phyloP scores from a whole-genome alignment of 2,888 invertebrate genomes.

The Tipula unca region DNA sequence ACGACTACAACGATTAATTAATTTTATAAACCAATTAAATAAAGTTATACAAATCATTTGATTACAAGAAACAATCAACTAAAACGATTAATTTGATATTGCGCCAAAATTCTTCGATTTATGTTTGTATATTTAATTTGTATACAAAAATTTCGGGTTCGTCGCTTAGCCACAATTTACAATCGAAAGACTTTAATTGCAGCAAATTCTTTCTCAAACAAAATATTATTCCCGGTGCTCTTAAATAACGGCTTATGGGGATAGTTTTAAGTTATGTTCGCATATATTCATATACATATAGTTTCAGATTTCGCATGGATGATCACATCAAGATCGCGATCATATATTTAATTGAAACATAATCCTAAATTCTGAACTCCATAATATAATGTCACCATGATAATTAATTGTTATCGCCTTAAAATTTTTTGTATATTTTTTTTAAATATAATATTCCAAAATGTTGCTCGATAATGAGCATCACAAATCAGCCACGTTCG shows the following conservation, averaged over 20 bases:
- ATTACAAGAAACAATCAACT: no score
- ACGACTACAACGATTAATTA: no score
- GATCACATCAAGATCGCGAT: neutral
- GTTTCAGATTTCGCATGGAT: neutral
- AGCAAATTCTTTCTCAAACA: neutral
- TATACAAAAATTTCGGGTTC: neutral
- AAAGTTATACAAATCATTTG: no score
- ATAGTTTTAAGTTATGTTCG: neutral
- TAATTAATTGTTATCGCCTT: conserved; percentile 8
- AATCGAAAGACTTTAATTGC: neutral
- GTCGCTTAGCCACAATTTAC: neutral
- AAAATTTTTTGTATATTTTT: neutral
- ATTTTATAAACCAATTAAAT: no score
- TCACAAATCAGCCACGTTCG: neutral
- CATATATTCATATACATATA: neutral
- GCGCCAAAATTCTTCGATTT: no score
- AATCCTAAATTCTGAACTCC: conserved; percentile 8
- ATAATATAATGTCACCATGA: neutral
- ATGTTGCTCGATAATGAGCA: neutral
- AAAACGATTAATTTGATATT: no score
- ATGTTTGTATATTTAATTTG: no score
- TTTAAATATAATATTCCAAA: neutral
- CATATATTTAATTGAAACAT: neutral
- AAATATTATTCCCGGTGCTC: neutral
- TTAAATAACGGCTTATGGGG: neutral